Base-by-base conservation (phyloP, 1,140 invertebrate genomes). In the Lucilia cuprina region DNA sequence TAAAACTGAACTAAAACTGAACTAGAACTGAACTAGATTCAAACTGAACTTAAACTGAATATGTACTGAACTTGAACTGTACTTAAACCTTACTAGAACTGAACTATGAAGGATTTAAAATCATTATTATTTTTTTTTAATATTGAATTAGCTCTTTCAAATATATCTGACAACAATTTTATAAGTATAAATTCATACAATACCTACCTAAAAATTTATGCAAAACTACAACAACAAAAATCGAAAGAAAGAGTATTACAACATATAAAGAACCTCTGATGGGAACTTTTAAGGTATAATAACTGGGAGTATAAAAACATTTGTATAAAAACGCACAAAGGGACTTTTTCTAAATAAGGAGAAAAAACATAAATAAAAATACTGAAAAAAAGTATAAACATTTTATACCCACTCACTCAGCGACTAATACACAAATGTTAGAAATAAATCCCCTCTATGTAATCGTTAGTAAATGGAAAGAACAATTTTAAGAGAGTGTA, bases 391-490 rank as follows among this genome's bases (percentile, higher is more conserved):
- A 2, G 41, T 41, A 41, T 41, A 41, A 41, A 41, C 50, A 55
- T 55, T n/a, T 55, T 55, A 55, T n/a, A 55, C 50, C 12, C 50
- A 55, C 50, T 55, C 50, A 55, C 19, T 19, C 65, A 70, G 19
- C 19, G 19, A 21, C 19, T 70, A 70, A 70, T 70, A 70, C 21
- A 70, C 7, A 21, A 25, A 70, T 70, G 65, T 25, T 25, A 70
- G n/a, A 70, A 70, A 60, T 60, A 70, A 70, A 70, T 70, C n/a
- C 65, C 65, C 65, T 70, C 65, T 70, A 70, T 70, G 65, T 12
- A 70, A 70, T 70, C 65, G 65, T 25, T 10, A 21, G 65, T 25
- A 70, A 70, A 70, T 70, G 65, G 65, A 0, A 70, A 70, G 19
- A 21, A 70, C 25, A 25, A 7, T 70, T 70, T 7, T 21, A 70